A percentile compares a stretch with the other conserved stretches of the same genome.
Evolutionary conservation across 2,888 invertebrate species (phyloP).

Genomic region (Andrena chrysosceles): DNA sequence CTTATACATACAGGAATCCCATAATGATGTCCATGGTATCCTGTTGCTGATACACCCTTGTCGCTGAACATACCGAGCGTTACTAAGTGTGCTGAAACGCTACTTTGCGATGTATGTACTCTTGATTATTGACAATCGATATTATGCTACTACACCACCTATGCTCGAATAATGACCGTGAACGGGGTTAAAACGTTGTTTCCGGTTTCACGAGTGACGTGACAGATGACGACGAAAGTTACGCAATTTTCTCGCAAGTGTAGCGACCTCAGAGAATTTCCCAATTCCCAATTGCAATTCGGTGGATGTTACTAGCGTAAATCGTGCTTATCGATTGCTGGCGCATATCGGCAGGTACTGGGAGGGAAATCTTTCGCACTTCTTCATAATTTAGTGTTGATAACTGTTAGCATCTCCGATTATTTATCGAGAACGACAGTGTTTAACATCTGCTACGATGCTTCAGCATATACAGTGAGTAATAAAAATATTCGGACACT

Average conservation of each 20-base stretch:
- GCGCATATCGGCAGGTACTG: not conserved
- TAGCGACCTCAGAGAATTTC: constrained; percentile 17
- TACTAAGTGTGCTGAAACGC: constrained; percentile 73
- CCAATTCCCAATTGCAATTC: not conserved
- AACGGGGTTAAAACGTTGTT: constrained; percentile 52
- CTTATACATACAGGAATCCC: constrained; percentile 77
- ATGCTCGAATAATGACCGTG: constrained; percentile 60
- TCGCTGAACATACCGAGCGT: constrained; percentile 74
- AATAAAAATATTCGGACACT: no score
- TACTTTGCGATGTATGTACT: constrained; percentile 62
- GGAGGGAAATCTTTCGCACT: not conserved
- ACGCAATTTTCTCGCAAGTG: constrained; percentile 6
- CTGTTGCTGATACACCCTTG: constrained; percentile 57
- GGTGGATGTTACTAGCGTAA: not conserved
- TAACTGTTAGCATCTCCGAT: not conserved
- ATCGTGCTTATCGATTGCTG: not conserved
- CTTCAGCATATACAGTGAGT: no score
- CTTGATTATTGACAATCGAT: constrained; percentile 81
- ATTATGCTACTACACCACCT: constrained; percentile 55
- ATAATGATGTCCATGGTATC: constrained; percentile 75
- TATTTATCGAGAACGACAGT: not conserved
- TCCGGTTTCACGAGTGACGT: not conserved
- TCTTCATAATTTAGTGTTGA: not conserved
- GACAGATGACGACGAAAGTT: not conserved
- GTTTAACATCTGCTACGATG: not conserved